phyloP scores from a whole-genome alignment of 2,113 vertebrate species.

The Brienomyrus longianalis region DNA sequence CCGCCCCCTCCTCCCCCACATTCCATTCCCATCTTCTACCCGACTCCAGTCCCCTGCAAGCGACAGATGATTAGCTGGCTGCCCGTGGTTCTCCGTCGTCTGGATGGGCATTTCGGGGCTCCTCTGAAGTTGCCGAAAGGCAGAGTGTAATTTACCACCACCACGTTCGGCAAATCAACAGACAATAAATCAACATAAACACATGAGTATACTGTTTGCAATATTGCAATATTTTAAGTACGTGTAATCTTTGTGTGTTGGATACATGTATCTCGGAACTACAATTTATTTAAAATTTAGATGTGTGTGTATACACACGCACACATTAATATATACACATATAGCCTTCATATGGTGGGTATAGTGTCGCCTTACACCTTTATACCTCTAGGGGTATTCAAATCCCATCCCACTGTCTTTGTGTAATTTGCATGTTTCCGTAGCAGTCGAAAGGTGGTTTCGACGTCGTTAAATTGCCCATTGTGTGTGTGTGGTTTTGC shows the following conservation, averaged over 20 bases:
- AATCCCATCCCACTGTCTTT: neutral
- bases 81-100: neutral
- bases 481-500: neutral
- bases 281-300: neutral
- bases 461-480: neutral
- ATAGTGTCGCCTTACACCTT: neutral
- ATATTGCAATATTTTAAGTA: neutral
- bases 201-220: neutral
- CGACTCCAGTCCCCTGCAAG: conserved; percentile 16
- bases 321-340: neutral
- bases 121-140: neutral
- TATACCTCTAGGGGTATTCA: neutral
- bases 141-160: neutral
- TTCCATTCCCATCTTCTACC: neutral
- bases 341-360: neutral
- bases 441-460: neutral
- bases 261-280: neutral
- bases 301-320: neutral
- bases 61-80: conserved; percentile 18
- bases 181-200: neutral
- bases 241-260: neutral
- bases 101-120: neutral
- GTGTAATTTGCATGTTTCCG: neutral
- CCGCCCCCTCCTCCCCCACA: neutral
- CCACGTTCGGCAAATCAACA: neutral